Evolutionary conservation across 2,113 vertebrate genomes (phyloP).

Genomic region (Leuciscus idus): DNA sequence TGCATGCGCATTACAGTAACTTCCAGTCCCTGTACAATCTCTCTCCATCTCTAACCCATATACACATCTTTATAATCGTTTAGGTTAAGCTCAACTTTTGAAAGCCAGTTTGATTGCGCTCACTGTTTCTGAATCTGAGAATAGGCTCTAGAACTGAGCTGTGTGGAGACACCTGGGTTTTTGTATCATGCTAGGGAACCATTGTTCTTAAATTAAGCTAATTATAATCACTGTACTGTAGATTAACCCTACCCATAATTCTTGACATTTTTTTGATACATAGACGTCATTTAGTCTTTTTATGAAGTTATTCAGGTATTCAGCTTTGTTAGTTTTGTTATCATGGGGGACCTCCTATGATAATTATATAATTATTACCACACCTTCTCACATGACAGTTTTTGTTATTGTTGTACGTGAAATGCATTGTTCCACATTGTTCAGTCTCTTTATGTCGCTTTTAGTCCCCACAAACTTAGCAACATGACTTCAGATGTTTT

Average conservation of each 20-base stretch:
- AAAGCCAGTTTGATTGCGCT: too few relatives aligned
- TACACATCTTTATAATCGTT: too few relatives aligned
- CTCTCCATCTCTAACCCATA: too few relatives aligned
- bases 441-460: background rate
- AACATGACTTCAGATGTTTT: background rate
- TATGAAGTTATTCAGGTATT: background rate
- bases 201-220: background rate
- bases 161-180: background rate
- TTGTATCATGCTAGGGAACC: background rate
- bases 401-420: background rate
- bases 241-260: background rate
- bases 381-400: background rate
- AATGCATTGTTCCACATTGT: background rate
- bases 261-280: background rate
- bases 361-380: conserved; percentile 4
- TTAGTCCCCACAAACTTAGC: background rate
- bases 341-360: background rate
- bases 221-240: background rate
- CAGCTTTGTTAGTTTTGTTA: background rate
- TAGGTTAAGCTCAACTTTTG: too few relatives aligned
- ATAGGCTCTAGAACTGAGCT: background rate
- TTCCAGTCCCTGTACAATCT: too few relatives aligned
- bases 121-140: too few relatives aligned
- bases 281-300: background rate
- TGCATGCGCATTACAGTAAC: too few relatives aligned